Conservation (phyloP, 1,140 invertebrate species). For the Scaptomyza graminum region DNA sequence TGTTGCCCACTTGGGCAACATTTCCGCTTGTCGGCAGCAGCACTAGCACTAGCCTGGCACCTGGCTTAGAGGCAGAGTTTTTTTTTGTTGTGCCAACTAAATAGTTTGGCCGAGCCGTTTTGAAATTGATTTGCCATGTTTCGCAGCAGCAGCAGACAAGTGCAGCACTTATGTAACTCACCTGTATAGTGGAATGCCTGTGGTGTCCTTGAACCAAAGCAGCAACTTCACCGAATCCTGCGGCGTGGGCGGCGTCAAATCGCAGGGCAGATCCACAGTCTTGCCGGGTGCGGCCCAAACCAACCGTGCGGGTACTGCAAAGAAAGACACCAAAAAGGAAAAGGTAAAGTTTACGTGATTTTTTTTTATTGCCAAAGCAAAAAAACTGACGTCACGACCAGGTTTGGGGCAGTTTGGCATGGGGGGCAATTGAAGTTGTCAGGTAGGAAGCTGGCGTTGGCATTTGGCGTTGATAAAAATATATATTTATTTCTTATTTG, state of each 20-base stretch:
- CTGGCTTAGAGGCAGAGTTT: conserved; percentile 7
- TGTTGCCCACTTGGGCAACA: conserved; percentile 30
- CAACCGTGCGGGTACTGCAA: conserved; percentile 86
- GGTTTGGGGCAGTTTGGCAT: neutral
- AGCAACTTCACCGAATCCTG: conserved; percentile 91
- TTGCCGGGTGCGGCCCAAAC: conserved; percentile 90
- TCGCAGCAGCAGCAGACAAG: conserved; percentile 1
- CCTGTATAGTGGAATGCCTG: conserved; percentile 93
- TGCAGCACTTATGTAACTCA: conserved; percentile 84
- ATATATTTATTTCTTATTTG: conserved; percentile 82
- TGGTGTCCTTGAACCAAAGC: conserved; percentile 93
- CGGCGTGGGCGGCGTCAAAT: conserved; percentile 89
- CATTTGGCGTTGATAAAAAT: conserved; percentile 45
- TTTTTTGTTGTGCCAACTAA: conserved; percentile 22
- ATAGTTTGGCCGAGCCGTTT: conserved; percentile 32
- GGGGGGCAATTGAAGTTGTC: conserved; percentile 39
- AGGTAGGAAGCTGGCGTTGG: conserved; percentile 38
- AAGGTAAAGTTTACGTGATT: conserved; percentile 14
- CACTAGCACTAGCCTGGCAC: conserved; percentile 2
- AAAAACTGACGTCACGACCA: conserved; percentile 17
- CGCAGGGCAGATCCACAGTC: conserved; percentile 91
- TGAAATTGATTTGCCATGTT: conserved; percentile 49
- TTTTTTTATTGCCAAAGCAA: conserved; percentile 43
- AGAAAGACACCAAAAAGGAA: conserved; percentile 2
- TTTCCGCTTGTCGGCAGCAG: conserved; percentile 33